Base-by-base conservation (phyloP, 2,113 vertebrate genomes). In the Alaudala cheleensis region DNA sequence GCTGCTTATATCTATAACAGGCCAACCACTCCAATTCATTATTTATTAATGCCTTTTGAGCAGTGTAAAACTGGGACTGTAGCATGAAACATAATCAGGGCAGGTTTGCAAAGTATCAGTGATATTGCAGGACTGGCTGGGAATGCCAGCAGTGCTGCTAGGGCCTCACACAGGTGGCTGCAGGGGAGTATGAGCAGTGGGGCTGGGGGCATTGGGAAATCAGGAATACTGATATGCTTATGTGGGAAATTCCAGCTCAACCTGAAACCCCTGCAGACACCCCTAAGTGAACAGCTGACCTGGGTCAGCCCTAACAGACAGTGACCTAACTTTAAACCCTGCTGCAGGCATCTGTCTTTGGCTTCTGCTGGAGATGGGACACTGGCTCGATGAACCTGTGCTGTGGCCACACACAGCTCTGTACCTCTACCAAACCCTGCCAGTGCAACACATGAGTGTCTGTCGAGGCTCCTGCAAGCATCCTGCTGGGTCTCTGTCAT, bases 21-120 rank as follows among this genome's bases (percentile, higher is more conserved):
- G 90, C 72, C 85, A 86, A 61, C 90, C 72, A 81, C 64, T 74
- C 66, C 15, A 21, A 18, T 74, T 92, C 82, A 61, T 95, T 93
- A 95, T 74, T 92, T 94, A 92, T 90, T 94, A 53, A 81, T 86
- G 85, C 37, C 60, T 92, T 95, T 66, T 84, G 66, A 72, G 92
- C 67, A 73, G 58, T 9, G 10, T 64, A 81, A 73, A 81, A 44
- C 61, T 45, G 76, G 71, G 65, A 49, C 82, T 57, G 3, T 84
- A 86, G 74, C 82, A 49, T 15, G 84, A 81, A 67, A 51, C 51
- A 16, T 64, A 72, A 73, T 58, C 65, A 47, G 60, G 57, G 40
- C 85, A 93, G 82, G 60, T 77, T 71, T 86, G 83, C 37, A 51
- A 66, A 65, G 23, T 50, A 2, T 67, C 57, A 76, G 89, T 67